Evolutionary conservation across 2,888 invertebrate genomes (phyloP).

Genomic region (Germaria angustata): DNA sequence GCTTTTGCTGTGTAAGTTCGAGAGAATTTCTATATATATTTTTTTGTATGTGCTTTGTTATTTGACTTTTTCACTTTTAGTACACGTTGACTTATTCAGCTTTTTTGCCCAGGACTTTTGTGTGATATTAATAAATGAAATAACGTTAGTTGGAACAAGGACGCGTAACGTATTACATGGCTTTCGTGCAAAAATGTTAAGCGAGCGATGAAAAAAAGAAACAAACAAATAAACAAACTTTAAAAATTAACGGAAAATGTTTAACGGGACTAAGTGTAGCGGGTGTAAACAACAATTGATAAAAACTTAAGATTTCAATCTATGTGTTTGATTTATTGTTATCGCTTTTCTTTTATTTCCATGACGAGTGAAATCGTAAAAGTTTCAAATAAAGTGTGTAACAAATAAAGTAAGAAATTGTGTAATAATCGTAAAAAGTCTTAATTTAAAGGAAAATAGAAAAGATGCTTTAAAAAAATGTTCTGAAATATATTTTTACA

Average conservation of each 20-base stretch:
- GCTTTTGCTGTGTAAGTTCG: no score
- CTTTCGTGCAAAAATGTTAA: conserved; percentile 18
- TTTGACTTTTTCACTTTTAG: conserved; percentile 27
- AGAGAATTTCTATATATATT: conserved; percentile 7
- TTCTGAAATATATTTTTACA: neutral
- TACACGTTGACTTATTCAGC: conserved; percentile 57
- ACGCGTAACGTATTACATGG: conserved; percentile 74
- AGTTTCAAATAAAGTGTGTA: conserved; percentile 1
- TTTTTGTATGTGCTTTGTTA: conserved; percentile 4
- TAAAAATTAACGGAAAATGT: conserved; percentile 67
- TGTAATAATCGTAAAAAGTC: neutral
- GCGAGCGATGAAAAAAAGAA: neutral
- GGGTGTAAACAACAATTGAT: conserved; percentile 13
- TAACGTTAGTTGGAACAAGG: conserved; percentile 79
- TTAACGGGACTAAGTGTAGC: conserved; percentile 69
- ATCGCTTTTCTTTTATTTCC: neutral
- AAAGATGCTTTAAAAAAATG: neutral
- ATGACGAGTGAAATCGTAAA: neutral
- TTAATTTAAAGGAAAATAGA: neutral
- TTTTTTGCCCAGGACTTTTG: conserved; percentile 77
- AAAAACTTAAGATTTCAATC: neutral
- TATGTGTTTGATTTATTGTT: conserved; percentile 11
- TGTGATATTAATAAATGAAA: conserved; percentile 68
- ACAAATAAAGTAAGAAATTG: conserved; percentile 34
- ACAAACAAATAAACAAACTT: neutral